A percentile compares a stretch with the other conserved stretches of the same genome.
Evolutionary conservation across 2,113 vertebrate genomes (phyloP).

Genomic region (Mionectes macconnelli): DNA sequence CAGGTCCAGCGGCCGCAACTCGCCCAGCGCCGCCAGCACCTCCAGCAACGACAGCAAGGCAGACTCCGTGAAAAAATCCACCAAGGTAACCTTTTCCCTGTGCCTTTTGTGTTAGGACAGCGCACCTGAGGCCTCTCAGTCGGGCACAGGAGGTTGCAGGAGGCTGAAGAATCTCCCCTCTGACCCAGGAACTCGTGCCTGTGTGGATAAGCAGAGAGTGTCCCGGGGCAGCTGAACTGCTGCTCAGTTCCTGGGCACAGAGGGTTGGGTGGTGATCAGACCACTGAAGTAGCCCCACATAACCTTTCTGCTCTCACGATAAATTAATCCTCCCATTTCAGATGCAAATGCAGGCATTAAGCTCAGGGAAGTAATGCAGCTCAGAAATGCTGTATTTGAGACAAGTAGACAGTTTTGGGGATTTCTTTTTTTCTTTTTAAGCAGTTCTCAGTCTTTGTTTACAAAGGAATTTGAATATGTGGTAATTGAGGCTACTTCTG

Average conservation of each 20-base stretch:
- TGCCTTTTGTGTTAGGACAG: not conserved
- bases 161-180: rapidly evolving
- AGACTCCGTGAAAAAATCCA: constrained; percentile 90
- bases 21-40: constrained; percentile 94
- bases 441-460: constrained; percentile 9
- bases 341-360: constrained; percentile 2
- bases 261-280: not conserved
- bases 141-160: rapidly evolving
- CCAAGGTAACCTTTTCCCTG: constrained; percentile 77
- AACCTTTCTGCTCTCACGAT: not conserved
- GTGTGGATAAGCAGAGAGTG: not conserved
- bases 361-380: not conserved
- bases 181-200: not conserved
- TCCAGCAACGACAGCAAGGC: constrained; percentile 98
- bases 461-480: not conserved
- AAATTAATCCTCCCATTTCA: not conserved
- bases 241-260: not conserved
- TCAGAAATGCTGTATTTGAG: not conserved
- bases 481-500: not conserved
- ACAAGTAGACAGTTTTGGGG: not conserved
- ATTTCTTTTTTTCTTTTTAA: not conserved
- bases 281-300: not conserved
- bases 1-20: constrained; percentile 93
- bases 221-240: not conserved
- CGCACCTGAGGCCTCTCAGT: not conserved